phyloP scores from a whole-genome alignment of 2,888 invertebrate genomes.

The Anthophora plumipes region DNA sequence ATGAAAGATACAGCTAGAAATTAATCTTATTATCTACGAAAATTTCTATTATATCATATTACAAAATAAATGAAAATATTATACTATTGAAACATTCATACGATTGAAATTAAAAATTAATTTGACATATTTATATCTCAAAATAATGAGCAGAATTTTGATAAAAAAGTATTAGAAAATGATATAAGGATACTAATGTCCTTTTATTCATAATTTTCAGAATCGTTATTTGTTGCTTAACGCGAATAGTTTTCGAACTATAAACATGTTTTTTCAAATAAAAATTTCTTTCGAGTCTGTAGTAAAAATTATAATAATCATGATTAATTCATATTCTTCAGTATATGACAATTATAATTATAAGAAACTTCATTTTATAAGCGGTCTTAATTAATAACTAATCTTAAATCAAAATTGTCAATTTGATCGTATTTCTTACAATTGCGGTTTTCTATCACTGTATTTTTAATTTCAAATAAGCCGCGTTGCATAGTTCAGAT shows the following conservation, averaged over 20 bases:
- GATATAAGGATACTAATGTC: neutral
- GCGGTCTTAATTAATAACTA: neutral
- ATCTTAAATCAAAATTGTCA: constrained; percentile 1
- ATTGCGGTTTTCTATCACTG: neutral
- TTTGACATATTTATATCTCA: neutral
- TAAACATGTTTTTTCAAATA: neutral
- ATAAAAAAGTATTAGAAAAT: neutral
- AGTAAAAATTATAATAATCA: neutral
- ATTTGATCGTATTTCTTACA: constrained; percentile 17
- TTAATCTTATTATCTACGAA: neutral
- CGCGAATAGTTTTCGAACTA: neutral
- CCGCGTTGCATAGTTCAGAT: constrained; percentile 54
- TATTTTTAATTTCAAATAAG: constrained; percentile 54
- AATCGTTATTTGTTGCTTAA: constrained; percentile 3
- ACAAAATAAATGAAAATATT: constrained; percentile 22
- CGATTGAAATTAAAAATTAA: constrained; percentile 6
- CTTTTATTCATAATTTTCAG: constrained; percentile 20
- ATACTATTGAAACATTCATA: neutral
- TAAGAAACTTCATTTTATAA: neutral
- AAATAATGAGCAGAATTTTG: neutral
- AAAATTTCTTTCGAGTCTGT: neutral
- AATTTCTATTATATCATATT: constrained; percentile 37
- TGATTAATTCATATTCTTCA: neutral
- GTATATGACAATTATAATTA: neutral
- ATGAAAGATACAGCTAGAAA: neutral